Conservation (phyloP, 2,797 vertebrate species). For the Tenualosa thibaudeaui region DNA sequence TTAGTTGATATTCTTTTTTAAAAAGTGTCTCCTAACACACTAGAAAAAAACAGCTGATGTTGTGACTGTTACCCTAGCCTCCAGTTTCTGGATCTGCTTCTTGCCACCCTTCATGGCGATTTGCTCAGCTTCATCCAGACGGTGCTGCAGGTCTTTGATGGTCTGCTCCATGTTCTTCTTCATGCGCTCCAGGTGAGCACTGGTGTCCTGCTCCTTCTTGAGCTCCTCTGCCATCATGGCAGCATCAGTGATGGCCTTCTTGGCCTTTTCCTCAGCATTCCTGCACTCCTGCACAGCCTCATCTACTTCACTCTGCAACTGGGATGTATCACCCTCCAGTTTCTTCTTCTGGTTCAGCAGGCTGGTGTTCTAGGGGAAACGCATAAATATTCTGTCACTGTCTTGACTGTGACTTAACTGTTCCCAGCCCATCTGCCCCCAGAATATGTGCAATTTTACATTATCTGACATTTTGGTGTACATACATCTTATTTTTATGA, state of each 20-base stretch:
- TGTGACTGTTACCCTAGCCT: conserved; percentile 66
- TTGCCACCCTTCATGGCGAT: conserved; percentile 87
- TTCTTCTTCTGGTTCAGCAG: conserved; percentile 90
- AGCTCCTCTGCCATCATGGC: conserved; percentile 64
- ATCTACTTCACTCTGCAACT: conserved; percentile 74
- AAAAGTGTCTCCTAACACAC: too few species aligned
- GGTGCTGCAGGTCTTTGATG: conserved; percentile 78
- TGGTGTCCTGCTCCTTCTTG: conserved; percentile 48
- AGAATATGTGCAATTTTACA: too few species aligned
- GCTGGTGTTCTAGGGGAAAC: conserved; percentile 78
- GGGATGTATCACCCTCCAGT: conserved; percentile 74
- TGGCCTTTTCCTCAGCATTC: conserved; percentile 73
- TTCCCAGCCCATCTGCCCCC: too few species aligned
- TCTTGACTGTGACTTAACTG: too few species aligned
- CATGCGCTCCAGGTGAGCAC: conserved; percentile 69
- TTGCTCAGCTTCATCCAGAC: conserved; percentile 79
- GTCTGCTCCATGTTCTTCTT: conserved; percentile 83
- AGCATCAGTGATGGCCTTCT: conserved; percentile 66
- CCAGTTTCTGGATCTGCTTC: conserved; percentile 90
- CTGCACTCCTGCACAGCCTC: conserved; percentile 73
- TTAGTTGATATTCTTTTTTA: too few species aligned
- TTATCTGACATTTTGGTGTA: too few species aligned
- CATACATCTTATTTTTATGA: too few species aligned
- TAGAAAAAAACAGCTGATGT: too few species aligned
- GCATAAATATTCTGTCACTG: not conserved